Conservation (phyloP, 2,888 invertebrate species). For the Ectropis crepuscularia region DNA sequence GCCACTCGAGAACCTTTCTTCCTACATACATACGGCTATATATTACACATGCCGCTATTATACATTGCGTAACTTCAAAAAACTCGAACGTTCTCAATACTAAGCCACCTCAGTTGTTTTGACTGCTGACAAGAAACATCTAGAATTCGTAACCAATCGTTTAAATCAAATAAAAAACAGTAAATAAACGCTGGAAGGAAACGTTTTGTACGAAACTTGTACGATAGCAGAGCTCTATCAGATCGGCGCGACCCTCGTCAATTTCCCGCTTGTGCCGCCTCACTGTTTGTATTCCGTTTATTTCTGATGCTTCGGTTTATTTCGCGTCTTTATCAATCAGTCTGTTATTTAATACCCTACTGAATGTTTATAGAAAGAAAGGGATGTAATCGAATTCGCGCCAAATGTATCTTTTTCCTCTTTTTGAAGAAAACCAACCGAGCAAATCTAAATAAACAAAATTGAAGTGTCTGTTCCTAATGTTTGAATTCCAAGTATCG, state of each 20-base stretch:
- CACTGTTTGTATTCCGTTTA: slow-evolving; percentile 31
- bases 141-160: neutral
- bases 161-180: slow-evolving; percentile 27
- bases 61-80: neutral
- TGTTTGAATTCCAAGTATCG: too few species aligned
- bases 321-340: slow-evolving; percentile 24
- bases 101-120: too few species aligned
- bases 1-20: too few species aligned
- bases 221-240: slow-evolving; percentile 41
- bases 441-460: too few species aligned
- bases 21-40: too few species aligned
- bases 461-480: too few species aligned
- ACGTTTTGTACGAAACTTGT: slow-evolving; percentile 31
- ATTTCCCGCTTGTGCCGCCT: slow-evolving; percentile 51
- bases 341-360: slow-evolving; percentile 15
- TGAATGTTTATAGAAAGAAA: too few species aligned
- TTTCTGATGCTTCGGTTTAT: slow-evolving; percentile 43
- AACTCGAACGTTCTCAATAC: neutral
- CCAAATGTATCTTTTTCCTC: too few species aligned
- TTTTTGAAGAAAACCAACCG: too few species aligned
- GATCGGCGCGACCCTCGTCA: slow-evolving; percentile 61
- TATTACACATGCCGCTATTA: too few species aligned
- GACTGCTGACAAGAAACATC: too few species aligned
- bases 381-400: too few species aligned
- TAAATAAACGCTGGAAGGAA: slow-evolving; percentile 38